These are phyloP conservation scores for Trachops cirrhosus DNA, from an alignment of 2,797 vertebrate genomes.

Conservation along the genomic window DNA sequence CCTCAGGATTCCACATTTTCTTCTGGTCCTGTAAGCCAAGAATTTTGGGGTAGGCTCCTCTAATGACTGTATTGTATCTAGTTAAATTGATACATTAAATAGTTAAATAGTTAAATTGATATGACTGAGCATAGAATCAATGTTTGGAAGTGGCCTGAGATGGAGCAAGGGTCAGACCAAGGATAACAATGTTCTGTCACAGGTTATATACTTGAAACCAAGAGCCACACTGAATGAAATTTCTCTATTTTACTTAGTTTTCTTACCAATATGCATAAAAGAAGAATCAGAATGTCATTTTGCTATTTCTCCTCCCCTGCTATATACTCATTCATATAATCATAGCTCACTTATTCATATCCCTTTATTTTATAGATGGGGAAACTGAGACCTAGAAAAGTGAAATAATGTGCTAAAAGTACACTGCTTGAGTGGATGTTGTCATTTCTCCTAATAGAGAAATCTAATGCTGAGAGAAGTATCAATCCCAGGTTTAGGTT, in stretches of 20 bases:
- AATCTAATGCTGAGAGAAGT: background rate
- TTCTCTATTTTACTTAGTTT: slow-evolving; percentile 11
- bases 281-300: slow-evolving; percentile 49
- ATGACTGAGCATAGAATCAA: background rate
- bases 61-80: background rate
- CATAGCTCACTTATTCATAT: background rate
- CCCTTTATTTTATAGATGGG: background rate
- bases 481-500: background rate
- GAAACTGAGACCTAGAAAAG: slow-evolving; percentile 3
- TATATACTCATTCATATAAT: background rate
- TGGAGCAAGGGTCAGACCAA: background rate
- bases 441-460: background rate
- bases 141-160: background rate
- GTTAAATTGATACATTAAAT: background rate
- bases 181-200: background rate
- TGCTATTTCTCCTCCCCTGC: background rate
- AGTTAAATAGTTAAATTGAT: background rate
- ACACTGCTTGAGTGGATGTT: background rate
- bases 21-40: background rate
- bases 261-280: background rate
- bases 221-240: background rate
- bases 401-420: background rate
- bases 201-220: background rate
- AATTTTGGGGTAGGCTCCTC: background rate
- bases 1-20: background rate